phyloP scores from a whole-genome alignment of 2,888 invertebrate genomes.

The Macrophya annulata region DNA sequence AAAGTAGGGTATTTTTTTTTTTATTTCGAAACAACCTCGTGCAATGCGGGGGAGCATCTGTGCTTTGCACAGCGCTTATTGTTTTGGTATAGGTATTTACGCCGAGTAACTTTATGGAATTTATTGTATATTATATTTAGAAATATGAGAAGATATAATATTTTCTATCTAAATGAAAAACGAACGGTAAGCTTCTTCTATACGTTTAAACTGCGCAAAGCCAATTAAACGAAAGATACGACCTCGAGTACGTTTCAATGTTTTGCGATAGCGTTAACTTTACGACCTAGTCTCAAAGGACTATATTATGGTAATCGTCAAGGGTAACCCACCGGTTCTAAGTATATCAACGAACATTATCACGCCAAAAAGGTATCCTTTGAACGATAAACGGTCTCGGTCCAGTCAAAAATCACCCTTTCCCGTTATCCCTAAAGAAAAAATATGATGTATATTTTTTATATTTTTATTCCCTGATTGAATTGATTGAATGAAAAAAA shows the following conservation, averaged over 20 bases:
- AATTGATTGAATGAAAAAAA: constrained; percentile 6
- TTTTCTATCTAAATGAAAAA: constrained; percentile 19
- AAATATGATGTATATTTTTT: neutral
- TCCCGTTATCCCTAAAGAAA: neutral
- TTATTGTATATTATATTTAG: neutral
- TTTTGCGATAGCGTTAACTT: constrained; percentile 49
- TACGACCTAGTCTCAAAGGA: constrained; percentile 50
- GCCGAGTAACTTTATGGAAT: constrained; percentile 14
- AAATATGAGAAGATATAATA: constrained; percentile 19
- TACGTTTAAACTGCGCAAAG: constrained; percentile 14
- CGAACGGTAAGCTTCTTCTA: neutral
- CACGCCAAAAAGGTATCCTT: constrained; percentile 1
- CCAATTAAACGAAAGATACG: constrained; percentile 50
- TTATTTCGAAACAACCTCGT: constrained; percentile 24
- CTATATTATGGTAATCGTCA: constrained; percentile 50
- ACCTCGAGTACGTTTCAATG: constrained; percentile 51
- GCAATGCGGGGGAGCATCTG: constrained; percentile 6
- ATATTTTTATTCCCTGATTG: too few relatives aligned
- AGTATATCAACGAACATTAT: constrained; percentile 47
- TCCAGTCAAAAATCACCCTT: constrained; percentile 21
- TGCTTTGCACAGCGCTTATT: neutral
- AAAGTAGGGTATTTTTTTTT: constrained; percentile 39
- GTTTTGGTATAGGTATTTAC: constrained; percentile 15
- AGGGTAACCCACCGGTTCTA: constrained; percentile 44
- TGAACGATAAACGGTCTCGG: neutral